These are phyloP conservation scores for Podarcis raffonei DNA, from an alignment of 2,113 vertebrate genomes.

Conservation along the genomic window DNA sequence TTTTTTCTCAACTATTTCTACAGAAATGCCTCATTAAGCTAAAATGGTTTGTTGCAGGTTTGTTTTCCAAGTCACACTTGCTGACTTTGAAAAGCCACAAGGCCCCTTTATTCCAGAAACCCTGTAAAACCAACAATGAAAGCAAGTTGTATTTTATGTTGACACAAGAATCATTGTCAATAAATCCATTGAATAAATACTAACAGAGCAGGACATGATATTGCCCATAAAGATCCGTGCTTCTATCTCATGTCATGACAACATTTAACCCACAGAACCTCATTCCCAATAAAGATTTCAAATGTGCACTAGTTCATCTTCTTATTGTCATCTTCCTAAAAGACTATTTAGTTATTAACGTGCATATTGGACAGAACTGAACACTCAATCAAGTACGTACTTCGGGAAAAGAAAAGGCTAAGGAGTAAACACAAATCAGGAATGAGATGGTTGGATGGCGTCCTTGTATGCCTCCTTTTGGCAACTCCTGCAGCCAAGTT, in stretches of 20 bases:
- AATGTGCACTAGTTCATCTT: not conserved
- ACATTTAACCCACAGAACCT: not conserved
- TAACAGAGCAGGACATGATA: not conserved
- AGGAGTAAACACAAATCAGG: too few relatives aligned
- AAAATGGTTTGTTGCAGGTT: not conserved
- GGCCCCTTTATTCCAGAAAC: not conserved
- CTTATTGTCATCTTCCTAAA: not conserved
- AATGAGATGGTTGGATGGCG: too few relatives aligned
- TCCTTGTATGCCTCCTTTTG: too few relatives aligned
- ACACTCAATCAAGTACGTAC: not conserved
- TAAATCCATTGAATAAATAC: not conserved
- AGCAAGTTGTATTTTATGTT: not conserved
- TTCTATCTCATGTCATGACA: not conserved
- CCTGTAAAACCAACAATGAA: not conserved
- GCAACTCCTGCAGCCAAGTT: too few relatives aligned
- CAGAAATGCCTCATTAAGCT: not conserved
- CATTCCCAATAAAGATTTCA: not conserved
- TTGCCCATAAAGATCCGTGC: not conserved
- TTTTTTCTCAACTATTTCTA: not conserved
- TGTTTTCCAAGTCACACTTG: not conserved
- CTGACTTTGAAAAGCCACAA: not conserved
- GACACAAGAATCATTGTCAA: not conserved
- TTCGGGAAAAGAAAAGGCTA: too few relatives aligned
- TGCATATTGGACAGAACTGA: not conserved
- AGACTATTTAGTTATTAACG: not conserved